phyloP scores from a whole-genome alignment of 2,113 vertebrate species.

The Benitochromis conjunctus region DNA sequence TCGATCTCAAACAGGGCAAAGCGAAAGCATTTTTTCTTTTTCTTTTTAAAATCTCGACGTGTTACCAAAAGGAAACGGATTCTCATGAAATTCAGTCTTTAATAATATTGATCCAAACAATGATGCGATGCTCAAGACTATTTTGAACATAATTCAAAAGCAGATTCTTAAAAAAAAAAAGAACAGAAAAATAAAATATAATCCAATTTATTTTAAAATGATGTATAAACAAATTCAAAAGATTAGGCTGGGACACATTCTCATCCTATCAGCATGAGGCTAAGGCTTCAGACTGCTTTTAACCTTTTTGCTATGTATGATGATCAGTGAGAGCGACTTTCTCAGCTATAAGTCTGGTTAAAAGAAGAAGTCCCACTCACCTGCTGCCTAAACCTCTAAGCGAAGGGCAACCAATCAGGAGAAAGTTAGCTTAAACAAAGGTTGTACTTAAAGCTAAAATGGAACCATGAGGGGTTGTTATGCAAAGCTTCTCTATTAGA shows the following conservation, averaged over 20 bases:
- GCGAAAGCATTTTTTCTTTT: not conserved
- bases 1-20: not conserved
- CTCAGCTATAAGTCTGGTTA: not conserved
- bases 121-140: not conserved
- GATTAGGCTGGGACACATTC: not conserved
- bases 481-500: not conserved
- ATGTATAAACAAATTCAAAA: not conserved
- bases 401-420: not conserved
- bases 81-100: not conserved
- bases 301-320: not conserved
- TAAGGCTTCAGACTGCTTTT: not conserved
- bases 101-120: not conserved
- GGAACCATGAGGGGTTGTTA: not conserved
- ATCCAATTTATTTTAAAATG: not conserved
- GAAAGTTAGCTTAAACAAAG: not conserved
- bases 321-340: not conserved
- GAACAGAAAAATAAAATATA: not conserved
- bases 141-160: not conserved
- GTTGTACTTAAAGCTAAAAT: not conserved
- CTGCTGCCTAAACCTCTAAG: not conserved
- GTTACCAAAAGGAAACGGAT: not conserved
- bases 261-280: not conserved
- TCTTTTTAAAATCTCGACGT: not conserved
- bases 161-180: not conserved
- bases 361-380: not conserved